Base-by-base conservation (phyloP, 1,140 invertebrate species). In the Heliconius hewitsoni region DNA sequence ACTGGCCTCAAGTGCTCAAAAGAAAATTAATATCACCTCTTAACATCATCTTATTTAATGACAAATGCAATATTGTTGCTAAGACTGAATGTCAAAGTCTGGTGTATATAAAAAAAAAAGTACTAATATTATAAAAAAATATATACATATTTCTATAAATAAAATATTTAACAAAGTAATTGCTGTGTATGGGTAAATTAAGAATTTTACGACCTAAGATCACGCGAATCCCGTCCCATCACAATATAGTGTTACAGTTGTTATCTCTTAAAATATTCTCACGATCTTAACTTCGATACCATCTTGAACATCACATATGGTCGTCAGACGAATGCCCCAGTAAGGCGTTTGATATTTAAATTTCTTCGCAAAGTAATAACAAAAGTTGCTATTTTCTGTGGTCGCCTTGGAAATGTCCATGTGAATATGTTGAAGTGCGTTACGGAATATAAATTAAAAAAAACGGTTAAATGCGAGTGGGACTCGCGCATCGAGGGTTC, bases 331-430 rank as follows among this genome's bases (percentile, higher is more conserved):
- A 73, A 50, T 71, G 30, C 3, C 9, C 30, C 11, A 39, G 8
- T 42, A 42, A 27, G n/a, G 1, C 55, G 57, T 55, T 60, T 73
- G 8, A 23, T 78, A 39, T 78, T 72, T 23, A 77, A 57, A 50
- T 78, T 73, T 73, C 19, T 57, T 73, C 18, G 9, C 71, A 60
- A 78, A 66, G n/a, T 78, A 60, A 39, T 46, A 52, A 46, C 42
- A 42, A 60, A 52, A 19, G 23, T 27, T 39, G 55, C 39, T 37
- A 34, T 52, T 75, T 75, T 74, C 39, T 19, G 60, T 75, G 6
- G 66, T 50, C 27, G 19, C 57, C 46, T 50, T 16, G 6, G 70
- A 76, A 70, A 76, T 39, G 55, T 66, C 27, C 39, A 70, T 76
- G 74, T 34, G 42, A 50, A 66, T 74, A 2, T n/a, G 60, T 76